Percentiles rank a stretch among this genome's conserved stretches.
These are phyloP conservation scores for Protobothrops mucrosquamatus DNA, from an alignment of 2,113 vertebrate genomes.

Conservation along the genomic window DNA sequence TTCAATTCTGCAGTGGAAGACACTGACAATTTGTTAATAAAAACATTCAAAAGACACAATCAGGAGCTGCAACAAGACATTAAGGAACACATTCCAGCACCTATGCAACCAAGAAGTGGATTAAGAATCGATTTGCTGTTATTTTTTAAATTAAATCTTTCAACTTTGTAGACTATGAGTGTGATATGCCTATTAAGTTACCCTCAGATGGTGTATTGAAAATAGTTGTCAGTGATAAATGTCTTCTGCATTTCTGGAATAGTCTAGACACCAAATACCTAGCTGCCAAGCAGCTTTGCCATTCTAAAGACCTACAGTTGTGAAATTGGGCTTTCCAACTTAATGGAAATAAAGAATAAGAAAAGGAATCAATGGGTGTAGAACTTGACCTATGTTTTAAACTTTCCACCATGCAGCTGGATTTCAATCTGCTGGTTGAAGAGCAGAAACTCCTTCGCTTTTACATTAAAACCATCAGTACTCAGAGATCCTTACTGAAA, in stretches of 20 bases:
- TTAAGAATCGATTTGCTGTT: not conserved
- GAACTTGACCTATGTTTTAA: not conserved
- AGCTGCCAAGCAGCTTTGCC: not conserved
- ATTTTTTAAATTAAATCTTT: not conserved
- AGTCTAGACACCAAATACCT: not conserved
- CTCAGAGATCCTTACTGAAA: not conserved
- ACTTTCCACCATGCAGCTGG: not conserved
- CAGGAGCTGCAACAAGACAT: not conserved
- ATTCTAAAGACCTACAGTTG: not conserved
- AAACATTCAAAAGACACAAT: not conserved
- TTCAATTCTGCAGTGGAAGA: not conserved
- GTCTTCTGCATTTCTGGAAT: not conserved
- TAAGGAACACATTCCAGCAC: not conserved
- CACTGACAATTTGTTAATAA: not conserved
- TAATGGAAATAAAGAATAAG: not conserved
- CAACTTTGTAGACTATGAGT: not conserved
- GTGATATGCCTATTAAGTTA: not conserved
- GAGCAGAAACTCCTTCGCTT: not conserved
- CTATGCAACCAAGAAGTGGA: not conserved
- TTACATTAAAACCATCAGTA: not conserved
- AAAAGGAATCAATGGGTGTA: not conserved
- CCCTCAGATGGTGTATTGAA: not conserved
- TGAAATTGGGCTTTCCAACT: not conserved
- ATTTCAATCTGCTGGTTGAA: not conserved
- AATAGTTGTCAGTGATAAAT: not conserved